phyloP scores from a whole-genome alignment of 2,888 invertebrate species.

The Hipparchia semele region DNA sequence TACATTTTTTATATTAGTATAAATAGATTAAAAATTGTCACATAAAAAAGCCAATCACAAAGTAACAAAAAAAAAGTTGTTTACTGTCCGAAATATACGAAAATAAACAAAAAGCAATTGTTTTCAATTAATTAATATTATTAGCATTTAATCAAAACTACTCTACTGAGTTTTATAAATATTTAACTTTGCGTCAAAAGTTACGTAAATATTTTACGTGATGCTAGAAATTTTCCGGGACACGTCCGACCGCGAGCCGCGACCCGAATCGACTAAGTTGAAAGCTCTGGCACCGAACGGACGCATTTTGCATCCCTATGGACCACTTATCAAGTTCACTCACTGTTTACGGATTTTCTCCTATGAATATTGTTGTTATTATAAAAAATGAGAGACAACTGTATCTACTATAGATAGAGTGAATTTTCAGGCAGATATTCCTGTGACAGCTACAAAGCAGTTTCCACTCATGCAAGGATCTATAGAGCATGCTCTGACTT shows the following conservation, averaged over 20 bases:
- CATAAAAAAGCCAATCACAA: too few species aligned
- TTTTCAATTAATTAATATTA: constrained; percentile 1
- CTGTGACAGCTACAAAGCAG: background rate
- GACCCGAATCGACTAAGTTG: constrained; percentile 23
- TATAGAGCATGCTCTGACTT: too few species aligned
- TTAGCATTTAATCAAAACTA: background rate
- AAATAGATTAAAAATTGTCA: too few species aligned
- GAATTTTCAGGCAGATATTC: background rate
- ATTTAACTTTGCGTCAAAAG: constrained; percentile 12
- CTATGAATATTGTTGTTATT: background rate
- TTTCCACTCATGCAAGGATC: background rate
- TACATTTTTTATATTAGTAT: too few species aligned
- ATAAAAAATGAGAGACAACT: background rate
- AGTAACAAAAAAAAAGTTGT: too few species aligned
- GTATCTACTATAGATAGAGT: background rate
- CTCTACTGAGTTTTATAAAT: background rate
- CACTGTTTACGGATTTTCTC: background rate
- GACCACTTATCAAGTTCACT: constrained; percentile 7
- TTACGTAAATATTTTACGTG: constrained; percentile 24
- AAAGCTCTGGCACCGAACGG: constrained; percentile 10
- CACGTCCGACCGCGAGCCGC: constrained; percentile 21
- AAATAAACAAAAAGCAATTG: too few species aligned
- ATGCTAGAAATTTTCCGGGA: background rate
- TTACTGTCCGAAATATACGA: too few species aligned
- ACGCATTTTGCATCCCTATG: constrained; percentile 26